Base-by-base conservation (phyloP, 2,113 vertebrate genomes). In the Onychostruthus taczanowskii region DNA sequence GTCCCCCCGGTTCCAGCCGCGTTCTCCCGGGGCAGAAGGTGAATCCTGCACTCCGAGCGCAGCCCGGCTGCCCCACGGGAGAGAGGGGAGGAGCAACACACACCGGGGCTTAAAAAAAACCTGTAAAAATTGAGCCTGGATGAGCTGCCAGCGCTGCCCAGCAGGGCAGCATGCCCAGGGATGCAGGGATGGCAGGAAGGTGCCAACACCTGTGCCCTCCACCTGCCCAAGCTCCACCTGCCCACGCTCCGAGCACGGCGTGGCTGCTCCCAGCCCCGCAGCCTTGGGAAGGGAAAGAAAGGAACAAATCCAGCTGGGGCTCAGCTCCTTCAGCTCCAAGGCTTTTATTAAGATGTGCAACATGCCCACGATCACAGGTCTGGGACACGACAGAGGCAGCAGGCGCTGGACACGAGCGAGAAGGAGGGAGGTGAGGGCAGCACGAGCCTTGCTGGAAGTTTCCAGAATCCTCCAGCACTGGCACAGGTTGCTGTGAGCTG, bases 291-390 rank as follows among this genome's bases (percentile, higher is more conserved):
- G 28, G 33, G 37, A 82, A 87, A 37, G 6, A 27, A 43, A 35
- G 61, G 70, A 64, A 90, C 31, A 80, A 73, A 95, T 17, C 50
- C 84, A 95, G 5, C 9, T 20, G 0, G 31, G 10, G 30, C 78
- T 82, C 31, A 0, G 63, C 63, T 79, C 81, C 53, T 66, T 63
- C 82, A 63, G 74, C 78, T 82, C 58, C 63, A 28, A 69, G 67
- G 93, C 62, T 92, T 95, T 96, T 96, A 96, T 94, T 94, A 22
- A 43, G 21, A 39, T 35, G 90, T 35, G 82, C 23, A 4, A 64
- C 70, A 52, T 52, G 89, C 44, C 62, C 91, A 73, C 11, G 1
- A 73, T 44, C 56, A 92, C 88, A n/a, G 9, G 6, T 8, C 66
- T 28, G 74, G 80, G 88, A n/a, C 9, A 58, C 0, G 9, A 56